Evolutionary conservation across 2,888 invertebrate species (phyloP).

Genomic region (Lymantria dispar): DNA sequence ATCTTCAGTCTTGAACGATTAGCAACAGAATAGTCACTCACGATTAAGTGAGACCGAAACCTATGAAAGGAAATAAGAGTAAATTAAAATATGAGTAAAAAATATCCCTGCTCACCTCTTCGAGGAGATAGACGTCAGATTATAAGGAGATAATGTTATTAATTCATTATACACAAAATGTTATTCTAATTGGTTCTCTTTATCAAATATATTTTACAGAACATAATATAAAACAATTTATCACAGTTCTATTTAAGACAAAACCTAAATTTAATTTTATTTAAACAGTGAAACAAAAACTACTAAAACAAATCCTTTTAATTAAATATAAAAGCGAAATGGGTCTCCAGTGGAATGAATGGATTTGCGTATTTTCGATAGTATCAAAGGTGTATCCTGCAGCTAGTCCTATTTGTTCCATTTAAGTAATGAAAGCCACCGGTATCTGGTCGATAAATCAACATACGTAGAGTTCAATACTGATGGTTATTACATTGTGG

Average conservation of each 20-base stretch:
- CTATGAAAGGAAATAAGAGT: no score
- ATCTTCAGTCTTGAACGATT: no score
- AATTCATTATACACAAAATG: no score
- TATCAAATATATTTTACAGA: no score
- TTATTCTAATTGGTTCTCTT: no score
- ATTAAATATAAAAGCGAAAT: not conserved
- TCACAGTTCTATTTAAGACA: not conserved
- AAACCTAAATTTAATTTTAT: not conserved
- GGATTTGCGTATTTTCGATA: slow-evolving; percentile 2
- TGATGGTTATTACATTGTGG: slow-evolving; percentile 17
- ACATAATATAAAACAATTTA: no score
- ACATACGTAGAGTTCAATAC: slow-evolving; percentile 16
- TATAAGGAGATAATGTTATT: no score
- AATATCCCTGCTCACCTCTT: no score
- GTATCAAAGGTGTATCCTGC: slow-evolving; percentile 4
- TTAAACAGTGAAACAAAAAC: not conserved
- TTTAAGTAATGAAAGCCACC: slow-evolving; percentile 33
- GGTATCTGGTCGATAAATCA: slow-evolving; percentile 34
- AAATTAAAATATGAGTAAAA: no score
- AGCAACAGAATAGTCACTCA: no score
- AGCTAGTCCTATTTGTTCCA: slow-evolving; percentile 27
- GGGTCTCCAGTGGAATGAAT: not conserved
- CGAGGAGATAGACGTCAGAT: no score
- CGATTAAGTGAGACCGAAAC: no score
- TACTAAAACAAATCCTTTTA: not conserved